These are phyloP conservation scores for Patella ulyssiponensis DNA, from an alignment of 2,888 invertebrate species.

Conservation along the genomic window DNA sequence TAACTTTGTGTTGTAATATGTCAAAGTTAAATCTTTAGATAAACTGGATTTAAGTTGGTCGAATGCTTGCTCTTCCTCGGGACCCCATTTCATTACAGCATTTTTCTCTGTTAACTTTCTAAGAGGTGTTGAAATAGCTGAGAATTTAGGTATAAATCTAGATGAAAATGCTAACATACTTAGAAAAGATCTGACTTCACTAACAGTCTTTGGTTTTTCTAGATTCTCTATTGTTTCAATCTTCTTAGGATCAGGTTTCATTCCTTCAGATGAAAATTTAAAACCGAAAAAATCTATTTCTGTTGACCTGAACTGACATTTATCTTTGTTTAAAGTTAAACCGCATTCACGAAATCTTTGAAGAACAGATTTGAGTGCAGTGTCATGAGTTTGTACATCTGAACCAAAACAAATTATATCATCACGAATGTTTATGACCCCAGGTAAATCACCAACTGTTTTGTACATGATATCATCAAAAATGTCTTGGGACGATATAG, in stretches of 20 bases:
- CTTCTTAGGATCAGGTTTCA: background rate
- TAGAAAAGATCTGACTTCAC: background rate
- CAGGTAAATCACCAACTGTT: too few relatives aligned
- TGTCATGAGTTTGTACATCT: background rate
- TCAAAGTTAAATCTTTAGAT: background rate
- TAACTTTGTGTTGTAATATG: background rate
- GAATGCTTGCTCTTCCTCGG: background rate
- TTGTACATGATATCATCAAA: too few relatives aligned
- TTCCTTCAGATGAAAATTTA: background rate
- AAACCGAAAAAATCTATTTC: too few relatives aligned
- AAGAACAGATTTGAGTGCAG: background rate
- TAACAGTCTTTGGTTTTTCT: background rate
- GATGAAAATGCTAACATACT: slow-evolving; percentile 8
- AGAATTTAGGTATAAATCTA: slow-evolving; percentile 1
- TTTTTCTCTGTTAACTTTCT: slow-evolving; percentile 2
- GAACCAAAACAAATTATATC: slow-evolving; percentile 8
- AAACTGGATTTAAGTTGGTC: slow-evolving; percentile 5
- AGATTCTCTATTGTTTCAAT: background rate
- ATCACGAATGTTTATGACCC: too few relatives aligned
- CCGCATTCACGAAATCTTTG: background rate
- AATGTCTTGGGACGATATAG: too few relatives aligned
- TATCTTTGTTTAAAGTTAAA: background rate
- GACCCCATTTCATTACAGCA: background rate
- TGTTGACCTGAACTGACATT: background rate
- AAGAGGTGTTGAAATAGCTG: slow-evolving; percentile 4